Evolutionary conservation across 2,888 invertebrate species (phyloP).

Genomic region (Erebia aethiops): DNA sequence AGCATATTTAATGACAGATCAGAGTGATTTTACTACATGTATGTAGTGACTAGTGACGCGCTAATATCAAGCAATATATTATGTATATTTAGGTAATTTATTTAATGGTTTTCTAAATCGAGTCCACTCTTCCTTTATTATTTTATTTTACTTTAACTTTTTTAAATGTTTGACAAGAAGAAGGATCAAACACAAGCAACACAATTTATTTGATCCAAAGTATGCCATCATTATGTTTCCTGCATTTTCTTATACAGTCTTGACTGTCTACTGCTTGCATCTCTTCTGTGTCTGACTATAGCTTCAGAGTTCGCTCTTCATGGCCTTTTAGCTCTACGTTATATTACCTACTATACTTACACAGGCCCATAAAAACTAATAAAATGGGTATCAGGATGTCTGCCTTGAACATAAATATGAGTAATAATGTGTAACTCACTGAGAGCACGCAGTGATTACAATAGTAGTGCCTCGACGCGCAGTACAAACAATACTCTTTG

Average conservation of each 20-base stretch:
- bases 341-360: slow-evolving; percentile 7
- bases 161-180: neutral
- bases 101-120: too few species aligned
- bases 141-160: neutral
- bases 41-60: neutral
- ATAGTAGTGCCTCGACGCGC: slow-evolving; percentile 73
- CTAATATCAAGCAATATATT: neutral
- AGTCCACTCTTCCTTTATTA: too few species aligned
- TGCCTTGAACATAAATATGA: slow-evolving; percentile 68
- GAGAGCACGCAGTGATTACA: slow-evolving; percentile 82
- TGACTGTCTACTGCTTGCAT: slow-evolving; percentile 1
- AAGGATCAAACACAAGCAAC: slow-evolving; percentile 24
- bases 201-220: neutral
- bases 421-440: slow-evolving; percentile 82
- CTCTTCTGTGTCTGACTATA: slow-evolving; percentile 39
- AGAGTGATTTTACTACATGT: neutral
- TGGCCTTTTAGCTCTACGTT: neutral
- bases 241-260: neutral
- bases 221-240: neutral
- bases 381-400: slow-evolving; percentile 27
- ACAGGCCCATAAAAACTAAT: slow-evolving; percentile 7
- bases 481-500: slow-evolving; percentile 77
- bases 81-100: neutral
- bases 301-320: neutral
- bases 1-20: neutral